A percentile compares a stretch with the other conserved stretches of the same genome.
Evolutionary conservation across 2,888 invertebrate genomes (phyloP).

Genomic region (Drosophila pseudotakahashii): DNA sequence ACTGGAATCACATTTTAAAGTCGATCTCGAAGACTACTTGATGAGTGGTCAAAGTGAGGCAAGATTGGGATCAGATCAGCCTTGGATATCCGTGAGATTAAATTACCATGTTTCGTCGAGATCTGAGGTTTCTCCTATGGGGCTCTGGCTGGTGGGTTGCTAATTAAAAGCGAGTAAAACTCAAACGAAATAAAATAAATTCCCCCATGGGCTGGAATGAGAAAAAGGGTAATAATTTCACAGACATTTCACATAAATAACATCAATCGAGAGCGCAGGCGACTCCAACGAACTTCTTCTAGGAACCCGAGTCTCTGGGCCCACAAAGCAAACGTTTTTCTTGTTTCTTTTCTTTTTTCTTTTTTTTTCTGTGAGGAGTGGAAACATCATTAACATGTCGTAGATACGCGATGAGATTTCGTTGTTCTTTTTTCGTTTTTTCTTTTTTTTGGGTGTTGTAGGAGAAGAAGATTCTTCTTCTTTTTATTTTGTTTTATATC

Average conservation of each 20-base stretch:
- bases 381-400: constrained; percentile 78
- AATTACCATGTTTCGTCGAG: constrained; percentile 71
- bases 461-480: constrained; percentile 54
- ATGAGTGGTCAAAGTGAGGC: constrained; percentile 77
- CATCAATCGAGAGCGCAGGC: constrained; percentile 71
- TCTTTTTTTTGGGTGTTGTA: constrained; percentile 30
- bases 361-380: constrained; percentile 37
- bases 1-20: constrained; percentile 69
- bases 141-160: constrained; percentile 58
- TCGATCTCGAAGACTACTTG: constrained; percentile 66
- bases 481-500: constrained; percentile 78
- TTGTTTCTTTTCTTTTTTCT: constrained; percentile 14
- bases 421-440: constrained; percentile 47
- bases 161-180: constrained; percentile 80
- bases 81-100: constrained; percentile 62
- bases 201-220: constrained; percentile 48
- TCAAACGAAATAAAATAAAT: constrained; percentile 75
- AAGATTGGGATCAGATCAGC: constrained; percentile 69
- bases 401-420: constrained; percentile 72
- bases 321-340: constrained; percentile 59
- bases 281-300: constrained; percentile 53
- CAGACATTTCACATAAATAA: constrained; percentile 79
- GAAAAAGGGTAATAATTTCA: constrained; percentile 75
- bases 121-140: constrained; percentile 36
- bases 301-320: constrained; percentile 62